A percentile compares a stretch with the other conserved stretches of the same genome.
Evolutionary conservation across 2,113 vertebrate genomes (phyloP).

Genomic region (zebrafish (Danio rerio)): GRCz12tu NC_133178.1:17317501-17318000

Average conservation of each 20-base stretch:
- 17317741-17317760: background rate
- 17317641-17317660: too few relatives aligned
- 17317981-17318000: background rate
- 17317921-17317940: constrained; percentile 41
- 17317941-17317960: constrained; percentile 34
- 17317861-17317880: constrained; percentile 50
- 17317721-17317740: too few relatives aligned
- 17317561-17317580: too few relatives aligned
- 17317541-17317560: too few relatives aligned
- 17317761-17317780: background rate
- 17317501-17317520: too few relatives aligned
- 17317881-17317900: constrained; percentile 51
- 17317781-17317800: background rate
- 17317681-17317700: too few relatives aligned
- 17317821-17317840: constrained; percentile 46
- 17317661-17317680: too few relatives aligned
- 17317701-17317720: too few relatives aligned
- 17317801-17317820: background rate
- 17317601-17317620: too few relatives aligned
- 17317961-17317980: background rate
- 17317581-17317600: too few relatives aligned
- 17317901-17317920: constrained; percentile 67
- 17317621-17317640: too few relatives aligned
- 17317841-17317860: constrained; percentile 1
- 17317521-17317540: too few relatives aligned